A percentile compares a stretch with the other conserved stretches of the same genome.
These are phyloP conservation scores for Pasiphila rectangulata DNA, from an alignment of 2,888 invertebrate species.

Conservation along the genomic window DNA sequence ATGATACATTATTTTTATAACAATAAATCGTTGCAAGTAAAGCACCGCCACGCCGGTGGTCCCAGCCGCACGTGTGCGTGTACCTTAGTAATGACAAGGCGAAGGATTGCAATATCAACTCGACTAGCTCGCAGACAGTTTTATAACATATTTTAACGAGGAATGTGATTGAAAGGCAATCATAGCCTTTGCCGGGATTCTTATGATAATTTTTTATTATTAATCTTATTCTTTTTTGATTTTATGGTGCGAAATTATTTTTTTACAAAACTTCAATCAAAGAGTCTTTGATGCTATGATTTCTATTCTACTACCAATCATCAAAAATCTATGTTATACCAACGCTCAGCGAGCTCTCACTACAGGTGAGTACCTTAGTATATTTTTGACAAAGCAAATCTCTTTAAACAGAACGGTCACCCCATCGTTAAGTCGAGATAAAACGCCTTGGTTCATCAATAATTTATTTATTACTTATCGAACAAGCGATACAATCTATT, in stretches of 20 bases:
- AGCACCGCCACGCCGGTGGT: constrained; percentile 75
- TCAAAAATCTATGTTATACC: no score
- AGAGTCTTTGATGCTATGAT: no score
- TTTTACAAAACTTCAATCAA: no score
- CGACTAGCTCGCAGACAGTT: constrained; percentile 16
- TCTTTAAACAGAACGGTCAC: not conserved
- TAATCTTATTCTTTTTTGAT: not conserved
- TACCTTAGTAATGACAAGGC: constrained; percentile 29
- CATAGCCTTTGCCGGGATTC: not conserved
- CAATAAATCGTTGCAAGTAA: constrained; percentile 79
- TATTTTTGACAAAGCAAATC: no score
- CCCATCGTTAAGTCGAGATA: constrained; percentile 32
- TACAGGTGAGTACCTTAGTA: no score
- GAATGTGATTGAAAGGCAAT: constrained; percentile 14
- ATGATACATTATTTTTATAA: constrained; percentile 81
- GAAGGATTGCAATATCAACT: constrained; percentile 23
- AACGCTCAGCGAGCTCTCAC: no score
- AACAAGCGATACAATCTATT: constrained; percentile 57
- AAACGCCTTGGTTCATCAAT: constrained; percentile 51
- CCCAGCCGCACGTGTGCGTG: constrained; percentile 36
- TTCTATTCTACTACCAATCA: no score
- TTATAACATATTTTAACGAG: constrained; percentile 16
- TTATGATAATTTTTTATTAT: not conserved
- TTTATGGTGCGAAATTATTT: no score
- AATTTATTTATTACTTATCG: constrained; percentile 60